Evolutionary conservation across 2,888 invertebrate genomes (phyloP), one percentile per base, ranked within the genome.

Genomic region (Byasa hedistus): DNA sequence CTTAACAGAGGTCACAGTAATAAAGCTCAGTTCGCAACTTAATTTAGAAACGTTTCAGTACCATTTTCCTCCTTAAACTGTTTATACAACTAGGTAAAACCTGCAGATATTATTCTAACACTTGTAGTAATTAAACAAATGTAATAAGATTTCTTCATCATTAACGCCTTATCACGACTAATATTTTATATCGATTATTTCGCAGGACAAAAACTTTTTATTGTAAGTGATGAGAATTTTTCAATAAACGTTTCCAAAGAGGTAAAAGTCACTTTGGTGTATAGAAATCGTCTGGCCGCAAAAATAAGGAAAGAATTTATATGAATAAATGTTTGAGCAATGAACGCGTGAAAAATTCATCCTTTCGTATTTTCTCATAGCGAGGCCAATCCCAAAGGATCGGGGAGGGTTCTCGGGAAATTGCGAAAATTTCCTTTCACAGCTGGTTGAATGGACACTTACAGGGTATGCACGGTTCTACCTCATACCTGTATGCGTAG

Each of bases 281-380:
- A 66, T 59, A 51, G 57, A 64, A 55, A 36, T 61, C 65, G 61
- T 64, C 51, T 58, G 59, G 61, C 51, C 61, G 32, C 58, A 24
- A 48, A 68, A 69, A 70, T 66, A 65, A 65, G 27, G 44, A 57
- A 70, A 71, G 73, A 75, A 76, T 76, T 75, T 76, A 74, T 75
- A 76, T 74, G 72, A 75, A 76, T 74, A 75, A 75, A 77, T 78
- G 75, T 73, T 73, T 56, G 54, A 64, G 59, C 60, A 66, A 69
- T 69, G 69, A 68, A 66, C 72, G 70, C 69, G 72, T 75, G 74
- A 76, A 76, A 77, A 77, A 76, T 60, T 75, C 54, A 66, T 75
- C 71, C 76, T 73, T 69, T 66, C 69, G 72, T 72, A 71, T 66
- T 69, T 64, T 62, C 63, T 65, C 64, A 57, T 62, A 65, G 67